Conservation (phyloP, 2,113 vertebrate genomes). For the Sphaerodactylus townsendi region DNA sequence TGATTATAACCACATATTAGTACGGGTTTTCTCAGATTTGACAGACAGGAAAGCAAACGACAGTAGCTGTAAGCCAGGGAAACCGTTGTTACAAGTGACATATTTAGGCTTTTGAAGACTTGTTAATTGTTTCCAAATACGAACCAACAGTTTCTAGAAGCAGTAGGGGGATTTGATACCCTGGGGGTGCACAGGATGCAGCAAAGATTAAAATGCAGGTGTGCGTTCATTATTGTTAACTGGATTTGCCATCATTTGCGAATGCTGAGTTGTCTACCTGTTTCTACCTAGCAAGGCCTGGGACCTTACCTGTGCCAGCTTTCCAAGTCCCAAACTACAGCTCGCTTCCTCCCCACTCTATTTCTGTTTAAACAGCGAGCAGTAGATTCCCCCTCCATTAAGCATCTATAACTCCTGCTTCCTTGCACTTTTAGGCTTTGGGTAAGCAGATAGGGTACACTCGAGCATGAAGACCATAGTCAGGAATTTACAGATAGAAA, state of each 20-base stretch:
- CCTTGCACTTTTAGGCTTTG: constrained; percentile 41
- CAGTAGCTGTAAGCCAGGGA: background rate
- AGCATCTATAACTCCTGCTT: constrained; percentile 32
- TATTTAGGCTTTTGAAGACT: background rate
- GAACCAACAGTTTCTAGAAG: background rate
- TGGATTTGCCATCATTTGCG: background rate
- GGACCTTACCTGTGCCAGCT: no score
- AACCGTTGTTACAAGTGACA: background rate
- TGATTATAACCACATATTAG: background rate
- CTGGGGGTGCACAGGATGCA: background rate
- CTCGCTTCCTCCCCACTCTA: constrained; percentile 32
- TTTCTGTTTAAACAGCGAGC: constrained; percentile 24
- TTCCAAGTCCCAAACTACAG: background rate
- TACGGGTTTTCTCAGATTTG: background rate
- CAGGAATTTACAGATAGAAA: constrained; percentile 60
- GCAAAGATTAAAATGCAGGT: background rate
- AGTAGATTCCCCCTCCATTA: constrained; percentile 19
- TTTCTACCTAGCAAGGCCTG: background rate
- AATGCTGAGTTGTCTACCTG: background rate
- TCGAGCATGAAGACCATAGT: constrained; percentile 46
- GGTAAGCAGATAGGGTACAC: constrained; percentile 27
- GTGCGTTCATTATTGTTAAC: background rate
- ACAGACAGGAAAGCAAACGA: background rate
- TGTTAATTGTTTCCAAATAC: background rate
- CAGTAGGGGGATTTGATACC: background rate